These are phyloP conservation scores for Ricordea florida DNA, from an alignment of 92 coral and sea anemone species.

Conservation along the genomic window DNA sequence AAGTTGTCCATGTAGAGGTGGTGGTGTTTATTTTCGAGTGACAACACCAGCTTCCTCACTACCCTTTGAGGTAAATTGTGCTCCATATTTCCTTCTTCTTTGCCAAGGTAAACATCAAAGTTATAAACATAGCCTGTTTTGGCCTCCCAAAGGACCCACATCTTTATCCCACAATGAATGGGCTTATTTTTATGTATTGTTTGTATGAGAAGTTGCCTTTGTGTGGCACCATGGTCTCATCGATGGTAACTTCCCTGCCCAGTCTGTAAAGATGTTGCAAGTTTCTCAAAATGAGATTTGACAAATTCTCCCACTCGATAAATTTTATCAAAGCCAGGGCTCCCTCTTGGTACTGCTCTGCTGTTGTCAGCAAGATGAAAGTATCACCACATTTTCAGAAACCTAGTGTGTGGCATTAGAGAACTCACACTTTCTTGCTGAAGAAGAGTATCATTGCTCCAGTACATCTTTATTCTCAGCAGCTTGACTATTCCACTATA, in stretches of 20 bases:
- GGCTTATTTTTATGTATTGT: conserved; percentile 48
- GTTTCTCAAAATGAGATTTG: conserved; percentile 11
- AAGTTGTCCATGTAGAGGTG: conserved; percentile 44
- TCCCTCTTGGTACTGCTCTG: conserved; percentile 16
- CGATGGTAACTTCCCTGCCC: not conserved
- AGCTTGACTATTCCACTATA: conserved; percentile 25
- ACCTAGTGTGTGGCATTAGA: conserved; percentile 39
- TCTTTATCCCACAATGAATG: conserved; percentile 34
- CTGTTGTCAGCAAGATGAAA: conserved; percentile 35
- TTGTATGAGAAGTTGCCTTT: conserved; percentile 28
- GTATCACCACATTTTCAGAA: conserved; percentile 34
- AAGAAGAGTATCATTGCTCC: conserved; percentile 26
- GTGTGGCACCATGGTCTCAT: conserved; percentile 53
- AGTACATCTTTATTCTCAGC: conserved; percentile 27
- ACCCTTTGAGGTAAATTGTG: conserved; percentile 35
- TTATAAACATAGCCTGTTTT: conserved; percentile 42
- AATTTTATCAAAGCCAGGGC: conserved; percentile 38
- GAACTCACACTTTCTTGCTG: conserved; percentile 20
- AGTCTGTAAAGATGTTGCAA: conserved; percentile 9
- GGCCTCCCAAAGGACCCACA: conserved; percentile 50
- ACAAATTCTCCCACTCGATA: conserved; percentile 18
- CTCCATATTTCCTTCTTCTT: conserved; percentile 34
- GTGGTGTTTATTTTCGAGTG: conserved; percentile 14
- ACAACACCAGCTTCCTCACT: conserved; percentile 13
- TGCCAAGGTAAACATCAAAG: conserved; percentile 55